Evolutionary conservation across 1,140 invertebrate genomes (phyloP).

Genomic region (Pseudomyrmex sp.): DNA sequence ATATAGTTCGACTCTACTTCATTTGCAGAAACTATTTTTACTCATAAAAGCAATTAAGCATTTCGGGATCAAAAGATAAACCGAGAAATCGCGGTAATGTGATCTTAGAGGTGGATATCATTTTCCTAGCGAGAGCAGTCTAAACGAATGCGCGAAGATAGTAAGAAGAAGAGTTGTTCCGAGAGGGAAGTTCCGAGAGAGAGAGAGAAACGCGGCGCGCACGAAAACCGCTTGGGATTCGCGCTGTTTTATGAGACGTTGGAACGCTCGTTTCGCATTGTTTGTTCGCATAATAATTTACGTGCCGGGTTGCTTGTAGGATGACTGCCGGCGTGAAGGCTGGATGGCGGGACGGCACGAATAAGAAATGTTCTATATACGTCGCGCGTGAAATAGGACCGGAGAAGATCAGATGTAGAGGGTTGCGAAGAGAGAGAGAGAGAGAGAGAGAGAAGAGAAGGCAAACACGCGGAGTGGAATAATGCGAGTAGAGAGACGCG

Average conservation of each 20-base stretch:
- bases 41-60: too few species aligned
- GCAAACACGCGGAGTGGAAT: neutral
- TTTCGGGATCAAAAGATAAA: too few species aligned
- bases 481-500: too few species aligned
- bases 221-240: constrained; percentile 63
- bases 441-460: neutral
- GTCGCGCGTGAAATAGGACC: constrained; percentile 52
- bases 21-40: too few species aligned
- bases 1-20: too few species aligned
- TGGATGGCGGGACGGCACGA: constrained; percentile 15
- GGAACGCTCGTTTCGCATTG: constrained; percentile 64
- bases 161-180: neutral
- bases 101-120: constrained; percentile 25
- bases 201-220: constrained; percentile 32
- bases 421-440: neutral
- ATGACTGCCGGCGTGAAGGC: constrained; percentile 53
- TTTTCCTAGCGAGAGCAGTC: neutral
- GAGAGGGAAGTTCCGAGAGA: constrained; percentile 16
- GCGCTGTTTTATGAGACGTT: constrained; percentile 59
- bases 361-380: constrained; percentile 51
- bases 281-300: constrained; percentile 76
- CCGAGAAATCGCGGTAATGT: neutral
- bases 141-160: neutral
- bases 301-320: constrained; percentile 57
- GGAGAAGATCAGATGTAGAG: constrained; percentile 18